Conservation (phyloP, 2,797 vertebrate genomes). For the Halcyon chelicuti region DNA sequence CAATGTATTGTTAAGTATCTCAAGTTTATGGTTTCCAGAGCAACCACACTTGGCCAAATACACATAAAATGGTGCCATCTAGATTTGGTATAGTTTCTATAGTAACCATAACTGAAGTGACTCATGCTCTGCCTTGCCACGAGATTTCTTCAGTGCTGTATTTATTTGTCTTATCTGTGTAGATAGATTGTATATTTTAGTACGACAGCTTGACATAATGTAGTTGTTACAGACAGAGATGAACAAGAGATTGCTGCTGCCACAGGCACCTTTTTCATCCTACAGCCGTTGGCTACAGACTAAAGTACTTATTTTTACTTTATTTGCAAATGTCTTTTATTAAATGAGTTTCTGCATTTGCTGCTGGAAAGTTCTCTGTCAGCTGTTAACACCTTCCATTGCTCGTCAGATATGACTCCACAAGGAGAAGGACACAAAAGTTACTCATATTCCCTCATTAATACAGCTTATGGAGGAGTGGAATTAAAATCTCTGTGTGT, state of each 20-base stretch:
- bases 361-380: neutral
- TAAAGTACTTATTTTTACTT: neutral
- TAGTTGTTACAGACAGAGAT: neutral
- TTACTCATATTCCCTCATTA: neutral
- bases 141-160: neutral
- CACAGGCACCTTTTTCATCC: neutral
- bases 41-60: constrained; percentile 36
- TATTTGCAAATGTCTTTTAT: neutral
- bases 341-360: neutral
- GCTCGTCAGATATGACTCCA: neutral
- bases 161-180: constrained; percentile 19
- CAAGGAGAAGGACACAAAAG: neutral
- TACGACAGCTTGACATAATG: neutral
- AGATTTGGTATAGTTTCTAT: constrained; percentile 55
- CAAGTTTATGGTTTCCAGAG: constrained; percentile 59
- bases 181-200: neutral
- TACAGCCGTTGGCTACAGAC: rapidly evolving
- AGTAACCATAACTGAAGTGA: constrained; percentile 49
- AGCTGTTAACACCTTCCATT: neutral
- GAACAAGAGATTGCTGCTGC: neutral
- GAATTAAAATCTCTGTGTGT: neutral
- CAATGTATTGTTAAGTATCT: neutral
- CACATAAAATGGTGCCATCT: neutral
- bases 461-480: neutral
- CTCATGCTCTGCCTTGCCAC: neutral